These are phyloP conservation scores for Oreochromis niloticus DNA, from an alignment of 2,113 vertebrate genomes.

Conservation along the genomic window DNA sequence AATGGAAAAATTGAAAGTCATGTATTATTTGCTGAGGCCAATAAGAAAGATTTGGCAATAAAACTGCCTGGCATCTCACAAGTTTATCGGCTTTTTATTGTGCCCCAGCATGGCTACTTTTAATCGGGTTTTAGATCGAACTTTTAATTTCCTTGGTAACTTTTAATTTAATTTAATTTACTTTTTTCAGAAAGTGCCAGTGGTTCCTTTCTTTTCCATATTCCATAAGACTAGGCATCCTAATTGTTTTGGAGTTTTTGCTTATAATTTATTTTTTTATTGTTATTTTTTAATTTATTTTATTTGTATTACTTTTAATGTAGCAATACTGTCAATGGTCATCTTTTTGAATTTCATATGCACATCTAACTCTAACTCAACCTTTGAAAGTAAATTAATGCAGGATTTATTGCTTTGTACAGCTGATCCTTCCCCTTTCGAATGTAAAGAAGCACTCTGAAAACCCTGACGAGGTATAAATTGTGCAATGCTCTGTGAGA, in stretches of 20 bases:
- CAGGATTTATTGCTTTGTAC: conserved; percentile 23
- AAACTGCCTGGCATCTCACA: not conserved
- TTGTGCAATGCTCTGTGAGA: conserved; percentile 23
- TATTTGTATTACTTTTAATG: not conserved
- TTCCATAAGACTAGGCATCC: not conserved
- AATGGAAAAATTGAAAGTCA: not conserved
- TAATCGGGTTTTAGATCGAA: not conserved
- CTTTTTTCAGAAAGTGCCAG: not conserved
- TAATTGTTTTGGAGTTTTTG: not conserved
- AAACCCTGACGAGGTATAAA: conserved; percentile 36
- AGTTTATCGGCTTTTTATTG: not conserved
- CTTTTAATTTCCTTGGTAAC: not conserved
- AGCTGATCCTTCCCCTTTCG: conserved; percentile 36
- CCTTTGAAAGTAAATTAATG: conserved; percentile 13
- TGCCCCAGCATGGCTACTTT: not conserved
- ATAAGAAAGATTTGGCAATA: not conserved
- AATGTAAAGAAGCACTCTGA: conserved; percentile 31
- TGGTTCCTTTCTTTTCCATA: not conserved
- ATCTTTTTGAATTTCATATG: rapidly evolving
- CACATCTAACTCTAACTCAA: not conserved
- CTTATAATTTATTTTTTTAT: not conserved
- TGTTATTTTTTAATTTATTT: not conserved
- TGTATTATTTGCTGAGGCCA: not conserved
- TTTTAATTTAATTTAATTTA: not conserved
- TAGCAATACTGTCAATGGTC: not conserved